Evolutionary conservation across 2,797 vertebrate genomes (phyloP), one percentile per base, ranked within the genome.

Genomic region (Microctenopoma lineatum): DNA sequence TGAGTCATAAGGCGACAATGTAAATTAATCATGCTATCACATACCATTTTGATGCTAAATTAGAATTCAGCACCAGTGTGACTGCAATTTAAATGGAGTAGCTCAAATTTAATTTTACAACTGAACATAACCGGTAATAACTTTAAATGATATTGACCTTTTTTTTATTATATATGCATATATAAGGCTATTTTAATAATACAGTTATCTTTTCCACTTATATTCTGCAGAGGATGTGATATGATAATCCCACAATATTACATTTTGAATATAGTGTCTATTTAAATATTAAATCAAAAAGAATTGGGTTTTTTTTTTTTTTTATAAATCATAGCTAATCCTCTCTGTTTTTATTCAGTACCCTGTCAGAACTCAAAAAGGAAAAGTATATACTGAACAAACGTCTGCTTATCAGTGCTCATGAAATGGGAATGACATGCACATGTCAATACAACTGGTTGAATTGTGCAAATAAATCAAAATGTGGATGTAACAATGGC

Each of bases 191-290:
- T 70, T 87, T 84, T 81, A 79, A 87, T 87, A 87, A 85, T 84
- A 70, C 52, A 61, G 58, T 80, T 85, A 85, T 89, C 80, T 81
- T 72, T 70, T 67, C 74, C 60, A 71, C n/a, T 56, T 25, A 53
- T 39, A 29, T 62, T 83, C 66, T 68, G 75, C 51, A 42, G 74
- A 68, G 63, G 73, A 79, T 79, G 62, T 83, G 69, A 88, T 85
- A 76, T 80, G 70, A 86, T 85, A 85, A 89, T 81, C 70, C 55
- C 1, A 26, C 59, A 68, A 85, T 87, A 91, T 87, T 90, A 82
- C 72, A 62, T 88, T 84, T 81, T 79, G 62, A 68, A 83, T 82
- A 72, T 58, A 71, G 52, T 77, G 62, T 75, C 75, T 88, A 63
- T 85, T 84, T 78, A 85, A 87, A 73, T 56, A 79, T 80, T 81